phyloP scores from a whole-genome alignment of 2,888 invertebrate genomes.

The Limulus polyphemus region DNA sequence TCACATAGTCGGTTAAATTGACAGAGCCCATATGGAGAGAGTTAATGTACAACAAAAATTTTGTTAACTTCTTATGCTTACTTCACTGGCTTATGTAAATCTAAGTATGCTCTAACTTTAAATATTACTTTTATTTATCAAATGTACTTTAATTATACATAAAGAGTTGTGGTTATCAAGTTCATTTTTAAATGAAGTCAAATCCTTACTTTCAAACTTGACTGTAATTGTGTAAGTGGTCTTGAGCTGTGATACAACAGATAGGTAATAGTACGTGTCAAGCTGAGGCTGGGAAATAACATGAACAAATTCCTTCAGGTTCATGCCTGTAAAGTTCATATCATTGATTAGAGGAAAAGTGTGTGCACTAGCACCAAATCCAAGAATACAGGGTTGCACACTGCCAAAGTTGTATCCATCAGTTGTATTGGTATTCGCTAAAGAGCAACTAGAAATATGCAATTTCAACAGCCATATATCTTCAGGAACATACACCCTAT shows the following conservation, averaged over 20 bases:
- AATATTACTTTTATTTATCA: too few relatives aligned
- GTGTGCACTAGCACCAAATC: slow-evolving; percentile 36
- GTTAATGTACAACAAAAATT: too few relatives aligned
- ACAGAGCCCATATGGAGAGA: too few relatives aligned
- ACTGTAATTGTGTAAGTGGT: slow-evolving; percentile 39
- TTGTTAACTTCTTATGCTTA: too few relatives aligned
- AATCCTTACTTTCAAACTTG: slow-evolving; percentile 26
- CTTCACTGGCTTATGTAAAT: too few relatives aligned
- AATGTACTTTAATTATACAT: too few relatives aligned
- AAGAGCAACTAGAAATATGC: slow-evolving; percentile 38
- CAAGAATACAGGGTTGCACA: slow-evolving; percentile 36
- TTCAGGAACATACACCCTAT: slow-evolving; percentile 41
- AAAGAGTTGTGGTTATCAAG: too few relatives aligned
- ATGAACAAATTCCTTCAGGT: slow-evolving; percentile 33
- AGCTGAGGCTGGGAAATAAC: slow-evolving; percentile 38
- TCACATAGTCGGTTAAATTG: too few relatives aligned
- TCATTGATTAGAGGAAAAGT: slow-evolving; percentile 35
- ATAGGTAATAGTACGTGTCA: slow-evolving; percentile 41
- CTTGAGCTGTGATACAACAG: slow-evolving; percentile 38
- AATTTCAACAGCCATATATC: slow-evolving; percentile 40
- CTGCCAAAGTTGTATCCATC: not conserved
- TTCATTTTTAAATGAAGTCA: too few relatives aligned
- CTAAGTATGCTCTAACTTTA: too few relatives aligned
- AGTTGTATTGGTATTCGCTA: slow-evolving; percentile 19
- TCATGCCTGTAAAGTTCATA: slow-evolving; percentile 32